Evolutionary conservation across 2,113 vertebrate genomes (phyloP), one percentile per base, ranked within the genome.

Genomic region (Chaetodon trifascialis): DNA sequence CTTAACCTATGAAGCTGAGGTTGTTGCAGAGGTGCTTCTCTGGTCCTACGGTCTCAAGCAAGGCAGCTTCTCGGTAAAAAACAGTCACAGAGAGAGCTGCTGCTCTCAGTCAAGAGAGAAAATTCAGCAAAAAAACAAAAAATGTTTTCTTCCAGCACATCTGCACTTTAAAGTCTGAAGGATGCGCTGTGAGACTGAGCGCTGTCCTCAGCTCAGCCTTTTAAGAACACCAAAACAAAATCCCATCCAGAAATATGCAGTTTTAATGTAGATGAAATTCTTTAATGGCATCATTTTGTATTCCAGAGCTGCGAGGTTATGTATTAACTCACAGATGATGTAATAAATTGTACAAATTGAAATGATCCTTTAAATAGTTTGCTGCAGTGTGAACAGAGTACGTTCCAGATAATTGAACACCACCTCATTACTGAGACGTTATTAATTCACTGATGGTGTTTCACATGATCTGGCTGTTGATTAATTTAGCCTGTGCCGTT

Each of bases 1-100:
- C 70, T 67, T 80, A 80, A 87, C 63, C 80, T 86, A 90, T 80
- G 74, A 71, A 75, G 77, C 65, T 23, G 42, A 56, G 80, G 66
- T 21, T 34, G 23, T 30, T 66, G 77, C n/a, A 14, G 12, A 73
- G 66, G 70, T 89, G 59, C 42, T 64, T 70, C 52, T 15, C 79
- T 11, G 2, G 9, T 77, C 76, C 73, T 73, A 38, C 54, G 36
- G 49, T 55, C 76, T 46, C 36, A 59, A 56, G 84, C 77, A 83
- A 63, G 82, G 66, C 23, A 38, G 36, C 17, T 40, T 34, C 54
- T 77, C 46, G 4, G 40, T 60, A 59, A 76, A 78, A n/a, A 66
- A 17, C 34, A 34, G 21, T 23, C n/a, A n/a, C 16, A 1, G 65
- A 81, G 46, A 5, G 21, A 90, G 46, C 66, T 42, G 42, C 63